Evolutionary conservation across 2,888 invertebrate species (phyloP), one percentile per base, ranked within the genome.

Genomic region (Gortyna flavago): DNA sequence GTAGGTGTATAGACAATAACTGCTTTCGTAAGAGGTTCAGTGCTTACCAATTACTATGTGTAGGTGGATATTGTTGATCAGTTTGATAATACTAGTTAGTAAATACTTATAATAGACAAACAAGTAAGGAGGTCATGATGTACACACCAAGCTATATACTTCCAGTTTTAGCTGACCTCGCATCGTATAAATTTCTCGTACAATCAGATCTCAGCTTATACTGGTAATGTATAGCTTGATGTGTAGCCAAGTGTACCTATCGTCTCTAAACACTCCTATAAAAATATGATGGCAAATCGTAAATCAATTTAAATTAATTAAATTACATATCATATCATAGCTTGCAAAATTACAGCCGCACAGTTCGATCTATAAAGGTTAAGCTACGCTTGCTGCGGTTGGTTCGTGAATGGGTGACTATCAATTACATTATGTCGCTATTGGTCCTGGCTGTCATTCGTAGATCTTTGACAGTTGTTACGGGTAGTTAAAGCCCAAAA

Each of bases 11-110:
- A 75, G 35, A 79, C 64, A 79, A 79, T 79, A 54, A 78, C 11
- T 44, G 64, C 48, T 81, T 64, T 64, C 64, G 64, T 38, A 81
- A 79, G 75, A 81, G 3, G n/a, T 38, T 64, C 11, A n/a, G 48
- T 48, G 16, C 35, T 64, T 78, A 32, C 32, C 54, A 68, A 32
- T n/a, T 38, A n/a, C 18, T 7, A 6, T 13, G 64, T 48, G 78
- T 79, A 48, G 78, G 82, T 81, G 44, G 44, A 64, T 54, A 75
- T n/a, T 65, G 44, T 65, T 75, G 82, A 79, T 81, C 48, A 16
- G 1, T 64, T 57, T 29, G 48, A 65, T 78, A 64, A 48, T 48
- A 78, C 44, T 57, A 64, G 76, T 57, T 75, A 57, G 29, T 44
- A 13, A n/a, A 13, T n/a, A n/a, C 41, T 75, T 74, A 21, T 35